Conservation (phyloP, 2,797 vertebrate species). For the Diglossa cyanea region DNA sequence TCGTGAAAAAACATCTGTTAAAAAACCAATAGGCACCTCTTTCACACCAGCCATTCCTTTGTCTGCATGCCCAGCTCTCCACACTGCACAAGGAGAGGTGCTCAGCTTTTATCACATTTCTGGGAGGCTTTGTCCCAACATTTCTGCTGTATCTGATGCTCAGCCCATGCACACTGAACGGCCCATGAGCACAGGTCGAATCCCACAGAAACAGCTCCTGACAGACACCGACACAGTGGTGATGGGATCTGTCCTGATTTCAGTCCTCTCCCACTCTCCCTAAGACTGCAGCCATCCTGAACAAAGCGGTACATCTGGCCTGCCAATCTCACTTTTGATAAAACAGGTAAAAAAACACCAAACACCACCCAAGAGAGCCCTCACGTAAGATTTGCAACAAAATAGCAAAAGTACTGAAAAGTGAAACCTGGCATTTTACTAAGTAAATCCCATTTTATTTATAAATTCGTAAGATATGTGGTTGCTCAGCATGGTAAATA, state of each 20-base stretch:
- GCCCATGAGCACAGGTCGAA: fast-evolving
- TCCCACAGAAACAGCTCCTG: fast-evolving
- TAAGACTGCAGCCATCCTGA: background rate
- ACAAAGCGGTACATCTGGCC: fast-evolving
- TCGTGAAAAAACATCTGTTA: fast-evolving
- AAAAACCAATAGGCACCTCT: background rate
- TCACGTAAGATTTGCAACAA: background rate
- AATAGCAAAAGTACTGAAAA: background rate
- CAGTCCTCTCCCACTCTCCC: background rate
- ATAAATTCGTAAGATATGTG: fast-evolving
- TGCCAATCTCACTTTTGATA: background rate
- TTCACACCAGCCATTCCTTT: background rate
- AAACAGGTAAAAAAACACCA: background rate
- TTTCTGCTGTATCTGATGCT: background rate
- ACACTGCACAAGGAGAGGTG: background rate
- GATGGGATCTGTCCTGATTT: background rate
- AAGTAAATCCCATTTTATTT: background rate
- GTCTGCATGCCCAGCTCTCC: background rate
- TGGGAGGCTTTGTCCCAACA: fast-evolving
- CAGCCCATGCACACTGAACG: fast-evolving
- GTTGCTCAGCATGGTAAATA: background rate
- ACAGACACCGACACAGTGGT: fast-evolving
- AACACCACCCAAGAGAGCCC: too few species aligned
- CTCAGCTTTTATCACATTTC: background rate
- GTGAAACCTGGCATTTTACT: background rate